These are phyloP conservation scores for Zaprionus camerounensis DNA, from an alignment of 1,140 invertebrate species.

Conservation along the genomic window DNA sequence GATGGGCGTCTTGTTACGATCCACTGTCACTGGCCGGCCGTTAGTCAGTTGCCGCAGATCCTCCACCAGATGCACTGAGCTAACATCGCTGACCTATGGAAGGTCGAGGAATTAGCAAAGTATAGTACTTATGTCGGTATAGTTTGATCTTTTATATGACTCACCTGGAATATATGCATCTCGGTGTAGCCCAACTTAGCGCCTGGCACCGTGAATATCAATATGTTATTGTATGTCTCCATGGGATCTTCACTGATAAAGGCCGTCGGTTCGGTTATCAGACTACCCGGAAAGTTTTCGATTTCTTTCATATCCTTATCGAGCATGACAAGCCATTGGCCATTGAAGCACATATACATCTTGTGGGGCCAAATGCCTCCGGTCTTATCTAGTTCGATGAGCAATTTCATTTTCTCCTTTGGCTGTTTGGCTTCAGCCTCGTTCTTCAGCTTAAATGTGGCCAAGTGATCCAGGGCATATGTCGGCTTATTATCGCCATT, in stretches of 20 bases:
- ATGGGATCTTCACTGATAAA: constrained; percentile 75
- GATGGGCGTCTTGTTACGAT: constrained; percentile 76
- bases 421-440: constrained; percentile 70
- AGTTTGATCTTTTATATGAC: background rate
- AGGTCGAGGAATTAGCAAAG: background rate
- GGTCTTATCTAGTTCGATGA: constrained; percentile 74
- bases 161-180: constrained; percentile 80
- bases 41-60: constrained; percentile 85
- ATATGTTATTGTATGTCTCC: constrained; percentile 73
- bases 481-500: constrained; percentile 69
- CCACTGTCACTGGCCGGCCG: constrained; percentile 62
- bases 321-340: constrained; percentile 80
- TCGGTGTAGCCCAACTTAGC: constrained; percentile 75
- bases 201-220: constrained; percentile 76
- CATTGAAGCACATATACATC: constrained; percentile 81
- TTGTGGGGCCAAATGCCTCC: constrained; percentile 80
- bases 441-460: constrained; percentile 77
- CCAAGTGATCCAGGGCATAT: constrained; percentile 77
- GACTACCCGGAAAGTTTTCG: constrained; percentile 76
- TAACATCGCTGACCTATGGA: constrained; percentile 84
- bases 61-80: constrained; percentile 86
- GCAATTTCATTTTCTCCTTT: constrained; percentile 77
- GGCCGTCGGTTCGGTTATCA: constrained; percentile 76
- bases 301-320: constrained; percentile 79
- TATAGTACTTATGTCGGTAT: background rate